phyloP scores from a whole-genome alignment of 2,888 invertebrate species.

The Strigamia transsilvanica region DNA sequence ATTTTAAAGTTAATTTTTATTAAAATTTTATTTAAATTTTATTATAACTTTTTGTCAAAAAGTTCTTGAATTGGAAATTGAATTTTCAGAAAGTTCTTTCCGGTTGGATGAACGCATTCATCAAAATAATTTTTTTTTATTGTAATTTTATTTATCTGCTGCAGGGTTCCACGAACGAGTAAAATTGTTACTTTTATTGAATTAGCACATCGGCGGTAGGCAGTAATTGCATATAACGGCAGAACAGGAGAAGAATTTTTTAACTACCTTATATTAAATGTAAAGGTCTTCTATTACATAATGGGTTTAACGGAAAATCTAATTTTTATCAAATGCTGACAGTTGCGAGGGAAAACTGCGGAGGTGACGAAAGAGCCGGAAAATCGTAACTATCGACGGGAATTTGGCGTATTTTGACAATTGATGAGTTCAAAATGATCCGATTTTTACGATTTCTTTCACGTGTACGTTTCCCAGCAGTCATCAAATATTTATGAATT shows the following conservation, averaged over 20 bases:
- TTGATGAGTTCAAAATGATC: too few species aligned
- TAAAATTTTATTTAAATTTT: not conserved
- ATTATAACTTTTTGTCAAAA: not conserved
- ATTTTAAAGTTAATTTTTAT: not conserved
- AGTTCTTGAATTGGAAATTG: not conserved
- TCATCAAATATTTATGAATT: conserved; percentile 12
- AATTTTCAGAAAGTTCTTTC: not conserved
- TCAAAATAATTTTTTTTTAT: not conserved
- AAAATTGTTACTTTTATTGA: not conserved
- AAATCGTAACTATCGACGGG: too few species aligned
- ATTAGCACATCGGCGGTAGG: not conserved
- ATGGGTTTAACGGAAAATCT: not conserved
- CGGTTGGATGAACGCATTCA: not conserved
- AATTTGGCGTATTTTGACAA: too few species aligned
- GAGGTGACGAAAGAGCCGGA: too few species aligned
- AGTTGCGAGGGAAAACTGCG: too few species aligned
- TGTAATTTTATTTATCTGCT: conserved; percentile 3
- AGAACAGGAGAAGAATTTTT: not conserved
- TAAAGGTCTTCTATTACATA: not conserved
- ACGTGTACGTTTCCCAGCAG: not conserved
- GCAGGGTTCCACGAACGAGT: not conserved
- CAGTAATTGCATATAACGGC: not conserved
- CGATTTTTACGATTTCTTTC: not conserved
- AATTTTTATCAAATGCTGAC: not conserved
- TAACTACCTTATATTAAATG: not conserved